Base-by-base conservation (phyloP, 64 coral and sea anemone genomes). In the Montipora efflorescens region DNA sequence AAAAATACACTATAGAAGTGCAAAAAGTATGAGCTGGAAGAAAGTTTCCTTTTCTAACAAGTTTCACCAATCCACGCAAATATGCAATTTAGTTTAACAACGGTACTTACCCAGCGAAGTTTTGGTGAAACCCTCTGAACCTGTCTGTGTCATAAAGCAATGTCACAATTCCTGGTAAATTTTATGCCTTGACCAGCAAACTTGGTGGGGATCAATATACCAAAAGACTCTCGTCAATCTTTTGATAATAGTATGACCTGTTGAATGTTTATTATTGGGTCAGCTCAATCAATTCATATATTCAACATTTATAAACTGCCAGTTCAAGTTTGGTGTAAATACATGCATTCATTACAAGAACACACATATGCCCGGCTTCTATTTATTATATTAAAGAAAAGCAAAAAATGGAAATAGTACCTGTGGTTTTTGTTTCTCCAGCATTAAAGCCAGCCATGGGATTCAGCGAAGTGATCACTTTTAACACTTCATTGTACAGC, bases 161-260 rank as follows among this genome's bases (percentile, higher is more conserved):
- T 80, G 78, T 80, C 78, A 80, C 78, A 80, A 80, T 80, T 48
- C 78, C 78, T 80, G 78, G 78, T 48, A 80, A 80, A 36, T 80
- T 80, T 80, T 80, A 80, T 51, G 78, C 78, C 78, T 80, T 80
- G 78, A 82, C 79, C 48, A 82, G 79, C 79, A 57, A 82, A 58
- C 79, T 82, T 82, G 79, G 79, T 82, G 79, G 79, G 79, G 79
- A 82, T 82, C 79, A 82, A 82, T 82, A 58, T 82, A 82, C 79
- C 79, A 82, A 58, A 82, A 82, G 79, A 58, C 79, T 82, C 49
- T 82, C 5, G 79, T 48, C 49, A 82, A 82, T 82, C 79, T 58
- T 82, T 82, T 82, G 79, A 82, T 59, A 58, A 82, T 59, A 59
- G 57, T 59, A 59, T 59, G 57, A 59, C 57, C 57, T 59, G 57